A percentile compares a stretch with the other conserved stretches of the same genome.
These are phyloP conservation scores for Pristionchus mayeri DNA, from an alignment of 2,888 invertebrate species.

Conservation along the genomic window DNA sequence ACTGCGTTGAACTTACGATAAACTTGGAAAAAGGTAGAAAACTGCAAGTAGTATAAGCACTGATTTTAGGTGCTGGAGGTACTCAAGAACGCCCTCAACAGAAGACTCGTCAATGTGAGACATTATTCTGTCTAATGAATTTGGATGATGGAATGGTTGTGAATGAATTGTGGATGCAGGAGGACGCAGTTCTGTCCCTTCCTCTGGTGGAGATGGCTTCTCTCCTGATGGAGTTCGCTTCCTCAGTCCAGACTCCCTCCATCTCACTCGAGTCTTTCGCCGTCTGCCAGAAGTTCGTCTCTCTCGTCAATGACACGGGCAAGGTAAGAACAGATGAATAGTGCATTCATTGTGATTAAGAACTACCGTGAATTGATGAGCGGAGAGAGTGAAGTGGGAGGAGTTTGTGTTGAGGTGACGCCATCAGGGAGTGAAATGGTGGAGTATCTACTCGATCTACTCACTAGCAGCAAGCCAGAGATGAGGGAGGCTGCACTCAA, in stretches of 20 bases:
- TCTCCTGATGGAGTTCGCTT: slow-evolving; percentile 53
- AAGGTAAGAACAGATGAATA: slow-evolving; percentile 11
- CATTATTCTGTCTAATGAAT: neutral
- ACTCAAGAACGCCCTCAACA: slow-evolving; percentile 48
- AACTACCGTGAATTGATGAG: too few relatives aligned
- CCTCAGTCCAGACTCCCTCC: slow-evolving; percentile 17
- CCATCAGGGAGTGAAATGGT: slow-evolving; percentile 14
- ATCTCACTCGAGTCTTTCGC: slow-evolving; percentile 11
- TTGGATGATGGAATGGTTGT: neutral
- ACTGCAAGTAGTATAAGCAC: neutral
- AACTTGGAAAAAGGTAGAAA: too few relatives aligned
- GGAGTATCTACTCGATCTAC: slow-evolving; percentile 51
- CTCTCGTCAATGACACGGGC: slow-evolving; percentile 59
- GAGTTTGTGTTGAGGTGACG: slow-evolving; percentile 5
- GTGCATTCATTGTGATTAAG: neutral
- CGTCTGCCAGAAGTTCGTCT: slow-evolving; percentile 38
- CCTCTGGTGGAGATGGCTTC: slow-evolving; percentile 62
- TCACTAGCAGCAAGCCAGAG: slow-evolving; percentile 56
- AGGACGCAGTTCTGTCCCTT: slow-evolving; percentile 60
- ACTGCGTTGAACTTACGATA: too few relatives aligned
- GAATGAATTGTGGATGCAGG: slow-evolving; percentile 31
- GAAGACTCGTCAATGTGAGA: slow-evolving; percentile 45
- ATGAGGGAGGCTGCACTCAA: slow-evolving; percentile 56
- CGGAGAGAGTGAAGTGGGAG: too few relatives aligned
- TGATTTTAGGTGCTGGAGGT: slow-evolving; percentile 44